Conservation (phyloP, 2,113 vertebrate genomes). For the Chloroceryle aenea region DNA sequence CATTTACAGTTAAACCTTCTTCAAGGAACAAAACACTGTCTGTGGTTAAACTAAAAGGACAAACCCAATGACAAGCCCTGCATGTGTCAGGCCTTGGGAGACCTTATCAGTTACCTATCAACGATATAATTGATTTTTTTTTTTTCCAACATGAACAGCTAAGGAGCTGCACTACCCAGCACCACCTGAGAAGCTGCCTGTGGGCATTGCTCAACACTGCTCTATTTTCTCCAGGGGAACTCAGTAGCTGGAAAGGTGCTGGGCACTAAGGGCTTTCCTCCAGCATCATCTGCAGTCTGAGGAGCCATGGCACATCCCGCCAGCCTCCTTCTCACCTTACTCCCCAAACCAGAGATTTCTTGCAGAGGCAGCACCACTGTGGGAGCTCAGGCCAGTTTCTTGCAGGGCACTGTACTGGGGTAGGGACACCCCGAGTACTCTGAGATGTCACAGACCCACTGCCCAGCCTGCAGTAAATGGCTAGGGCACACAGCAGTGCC, state of each 20-base stretch:
- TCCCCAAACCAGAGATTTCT: background rate
- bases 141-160: background rate
- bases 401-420: background rate
- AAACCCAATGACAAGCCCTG: background rate
- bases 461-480: background rate
- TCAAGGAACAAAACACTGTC: background rate
- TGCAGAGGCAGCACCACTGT: fast-evolving
- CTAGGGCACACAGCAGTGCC: fast-evolving
- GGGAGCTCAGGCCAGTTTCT: background rate
- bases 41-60: constrained; percentile 25
- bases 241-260: background rate
- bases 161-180: background rate
- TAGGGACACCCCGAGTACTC: background rate
- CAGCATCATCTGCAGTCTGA: background rate
- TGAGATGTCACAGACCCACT: fast-evolving
- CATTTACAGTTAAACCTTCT: background rate
- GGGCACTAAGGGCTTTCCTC: background rate
- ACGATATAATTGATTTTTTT: background rate
- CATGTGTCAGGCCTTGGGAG: background rate
- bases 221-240: background rate
- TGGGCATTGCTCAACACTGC: background rate
- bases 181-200: fast-evolving
- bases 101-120: background rate
- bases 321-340: background rate
- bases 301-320: background rate